Conservation (phyloP, 1,140 invertebrate genomes). For the Drosophila bocqueti region DNA sequence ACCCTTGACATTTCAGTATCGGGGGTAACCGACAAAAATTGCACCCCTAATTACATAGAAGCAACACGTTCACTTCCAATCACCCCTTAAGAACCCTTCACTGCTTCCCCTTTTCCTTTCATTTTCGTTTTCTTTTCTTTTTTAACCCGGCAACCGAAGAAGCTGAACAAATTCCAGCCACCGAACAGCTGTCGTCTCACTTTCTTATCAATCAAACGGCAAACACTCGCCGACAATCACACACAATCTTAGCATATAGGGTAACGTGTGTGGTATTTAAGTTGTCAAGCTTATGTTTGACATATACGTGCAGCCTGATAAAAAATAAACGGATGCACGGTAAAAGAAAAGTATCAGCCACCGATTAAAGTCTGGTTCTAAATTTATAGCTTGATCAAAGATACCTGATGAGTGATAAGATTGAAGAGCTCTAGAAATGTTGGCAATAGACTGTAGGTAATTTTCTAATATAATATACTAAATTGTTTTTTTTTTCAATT, state of each 20-base stretch:
- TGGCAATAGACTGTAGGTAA: too few species aligned
- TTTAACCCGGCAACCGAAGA: conserved; percentile 25
- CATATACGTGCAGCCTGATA: conserved; percentile 71
- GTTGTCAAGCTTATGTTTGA: conserved; percentile 60
- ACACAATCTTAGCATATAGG: conserved; percentile 8
- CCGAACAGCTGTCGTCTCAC: conserved; percentile 59
- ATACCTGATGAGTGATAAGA: conserved; percentile 6
- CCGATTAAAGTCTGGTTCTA: background rate
- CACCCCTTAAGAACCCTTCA: conserved; percentile 22
- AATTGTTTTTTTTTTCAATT: background rate
- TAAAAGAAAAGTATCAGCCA: conserved; percentile 3
- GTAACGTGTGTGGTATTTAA: conserved; percentile 56
- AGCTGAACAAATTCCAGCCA: conserved; percentile 22
- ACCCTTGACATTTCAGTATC: conserved; percentile 23
- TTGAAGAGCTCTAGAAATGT: background rate
- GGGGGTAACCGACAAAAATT: conserved; percentile 38
- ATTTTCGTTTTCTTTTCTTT: background rate
- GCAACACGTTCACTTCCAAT: conserved; percentile 18
- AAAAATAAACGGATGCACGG: conserved; percentile 41
- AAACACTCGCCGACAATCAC: conserved; percentile 30
- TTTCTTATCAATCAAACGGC: conserved; percentile 76
- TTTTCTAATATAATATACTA: too few species aligned
- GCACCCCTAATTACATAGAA: conserved; percentile 68
- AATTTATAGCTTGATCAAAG: background rate
- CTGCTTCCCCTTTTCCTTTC: background rate